phyloP scores from a whole-genome alignment of 2,113 vertebrate species.

The Steatornis caripensis region DNA sequence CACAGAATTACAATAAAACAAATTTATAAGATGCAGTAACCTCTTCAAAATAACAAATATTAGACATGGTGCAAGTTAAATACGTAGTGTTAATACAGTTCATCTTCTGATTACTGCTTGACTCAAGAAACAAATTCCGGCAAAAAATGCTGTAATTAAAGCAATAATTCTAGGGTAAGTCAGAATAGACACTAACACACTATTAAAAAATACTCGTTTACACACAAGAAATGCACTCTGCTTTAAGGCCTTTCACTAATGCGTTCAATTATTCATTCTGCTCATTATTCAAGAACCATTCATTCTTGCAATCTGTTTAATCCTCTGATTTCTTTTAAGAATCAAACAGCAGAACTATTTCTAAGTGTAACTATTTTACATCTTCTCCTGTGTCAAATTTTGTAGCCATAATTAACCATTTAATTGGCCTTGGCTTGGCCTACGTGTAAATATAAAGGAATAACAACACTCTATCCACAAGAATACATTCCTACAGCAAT shows the following conservation, averaged over 20 bases:
- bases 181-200: background rate
- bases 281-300: background rate
- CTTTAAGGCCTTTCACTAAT: background rate
- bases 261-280: background rate
- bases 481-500: background rate
- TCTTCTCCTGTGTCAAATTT: background rate
- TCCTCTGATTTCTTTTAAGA: background rate
- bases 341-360: background rate
- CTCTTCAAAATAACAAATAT: background rate
- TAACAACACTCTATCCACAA: background rate
- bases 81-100: background rate
- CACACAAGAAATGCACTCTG: background rate
- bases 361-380: background rate
- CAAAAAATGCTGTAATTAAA: background rate
- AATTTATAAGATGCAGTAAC: background rate
- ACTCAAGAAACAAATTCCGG: background rate
- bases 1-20: background rate
- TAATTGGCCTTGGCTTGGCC: too few species aligned
- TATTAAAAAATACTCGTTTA: background rate
- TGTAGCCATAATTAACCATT: background rate
- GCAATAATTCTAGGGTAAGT: background rate
- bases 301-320: background rate
- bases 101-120: background rate
- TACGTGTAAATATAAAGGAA: background rate
- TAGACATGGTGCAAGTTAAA: background rate